Conservation (phyloP, 2,797 vertebrate species). For the Notamacropus eugenii region DNA sequence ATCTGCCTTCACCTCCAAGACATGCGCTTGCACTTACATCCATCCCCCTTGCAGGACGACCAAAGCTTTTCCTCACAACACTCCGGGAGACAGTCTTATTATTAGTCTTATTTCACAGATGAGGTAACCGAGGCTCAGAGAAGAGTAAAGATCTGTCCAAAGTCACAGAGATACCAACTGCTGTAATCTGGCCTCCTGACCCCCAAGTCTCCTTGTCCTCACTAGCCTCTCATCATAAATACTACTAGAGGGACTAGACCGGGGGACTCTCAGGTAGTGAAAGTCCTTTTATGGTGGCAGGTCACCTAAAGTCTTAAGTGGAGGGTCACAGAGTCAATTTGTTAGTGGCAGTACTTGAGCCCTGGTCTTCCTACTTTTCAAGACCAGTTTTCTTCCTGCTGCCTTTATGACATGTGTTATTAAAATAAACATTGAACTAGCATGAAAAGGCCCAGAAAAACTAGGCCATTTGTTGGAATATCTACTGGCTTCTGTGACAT, state of each 20-base stretch:
- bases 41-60: too few relatives aligned
- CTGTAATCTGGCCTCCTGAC: too few relatives aligned
- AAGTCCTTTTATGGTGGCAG: background rate
- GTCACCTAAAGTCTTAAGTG: background rate
- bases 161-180: background rate
- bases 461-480: background rate
- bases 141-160: background rate
- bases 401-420: background rate
- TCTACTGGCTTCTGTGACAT: background rate
- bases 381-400: background rate
- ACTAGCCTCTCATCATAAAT: background rate
- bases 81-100: background rate
- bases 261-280: background rate
- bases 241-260: background rate
- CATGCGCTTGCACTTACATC: background rate
- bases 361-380: background rate
- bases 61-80: background rate
- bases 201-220: too few relatives aligned
- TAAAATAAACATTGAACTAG: background rate
- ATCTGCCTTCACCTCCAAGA: background rate
- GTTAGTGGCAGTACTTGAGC: background rate
- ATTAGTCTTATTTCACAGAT: background rate
- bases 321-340: background rate
- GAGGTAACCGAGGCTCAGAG: background rate
- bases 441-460: background rate